These are phyloP conservation scores for Molorchus minor DNA, from an alignment of 2,888 invertebrate genomes.

Conservation along the genomic window DNA sequence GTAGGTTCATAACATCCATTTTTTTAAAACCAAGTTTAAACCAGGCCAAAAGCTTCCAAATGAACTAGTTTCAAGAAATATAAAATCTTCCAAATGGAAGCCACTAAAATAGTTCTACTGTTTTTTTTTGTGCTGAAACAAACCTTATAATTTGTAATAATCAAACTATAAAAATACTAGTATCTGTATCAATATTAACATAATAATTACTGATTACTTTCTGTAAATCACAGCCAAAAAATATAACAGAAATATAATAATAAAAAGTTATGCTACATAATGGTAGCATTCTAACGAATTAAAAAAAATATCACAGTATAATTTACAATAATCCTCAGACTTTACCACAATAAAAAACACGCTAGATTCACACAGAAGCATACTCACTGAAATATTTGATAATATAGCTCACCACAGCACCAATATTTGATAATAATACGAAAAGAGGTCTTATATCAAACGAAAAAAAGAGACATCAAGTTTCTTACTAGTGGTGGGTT, in stretches of 20 bases:
- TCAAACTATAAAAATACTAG: background rate
- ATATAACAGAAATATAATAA: background rate
- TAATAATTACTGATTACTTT: background rate
- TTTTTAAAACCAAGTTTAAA: no score
- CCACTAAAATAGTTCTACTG: no score
- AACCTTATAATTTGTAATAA: background rate
- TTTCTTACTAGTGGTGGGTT: no score
- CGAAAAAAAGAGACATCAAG: background rate
- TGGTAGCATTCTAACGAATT: background rate
- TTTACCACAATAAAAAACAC: conserved; percentile 2
- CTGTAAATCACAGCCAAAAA: conserved; percentile 5
- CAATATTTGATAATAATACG: background rate
- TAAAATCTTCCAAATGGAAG: no score
- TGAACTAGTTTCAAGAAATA: no score
- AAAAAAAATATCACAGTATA: conserved; percentile 13
- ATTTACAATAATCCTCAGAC: no score
- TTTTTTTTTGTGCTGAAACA: no score
- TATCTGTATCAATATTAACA: background rate
- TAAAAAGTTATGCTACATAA: conserved; percentile 4
- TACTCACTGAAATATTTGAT: background rate
- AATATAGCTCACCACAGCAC: background rate
- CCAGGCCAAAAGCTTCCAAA: no score
- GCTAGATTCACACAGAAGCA: conserved; percentile 1
- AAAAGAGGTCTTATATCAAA: background rate
- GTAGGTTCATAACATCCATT: no score